A percentile compares a stretch with the other conserved stretches of the same genome.
Conservation (phyloP, 2,113 vertebrate genomes). For the Hippocampus mohnikei region DNA sequence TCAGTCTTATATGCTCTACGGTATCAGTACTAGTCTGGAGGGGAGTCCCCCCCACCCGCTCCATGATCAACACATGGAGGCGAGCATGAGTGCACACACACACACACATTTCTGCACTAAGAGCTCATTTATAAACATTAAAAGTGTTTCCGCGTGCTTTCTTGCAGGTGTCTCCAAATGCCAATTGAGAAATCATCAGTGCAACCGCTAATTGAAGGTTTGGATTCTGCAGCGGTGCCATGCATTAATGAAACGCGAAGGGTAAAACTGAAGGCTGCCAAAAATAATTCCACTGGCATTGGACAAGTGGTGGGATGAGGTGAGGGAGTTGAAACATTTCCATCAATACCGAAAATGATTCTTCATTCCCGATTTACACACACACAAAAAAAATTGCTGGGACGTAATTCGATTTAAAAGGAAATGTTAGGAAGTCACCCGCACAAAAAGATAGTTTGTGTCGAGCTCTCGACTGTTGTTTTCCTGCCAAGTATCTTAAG, state of each 20-base stretch:
- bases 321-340: slow-evolving; percentile 22
- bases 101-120: slow-evolving; percentile 13
- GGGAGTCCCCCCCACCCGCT: slow-evolving; percentile 5
- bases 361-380: slow-evolving; percentile 5
- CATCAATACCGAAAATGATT: slow-evolving; percentile 23
- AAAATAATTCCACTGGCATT: slow-evolving; percentile 22
- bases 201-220: slow-evolving; percentile 55
- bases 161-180: slow-evolving; percentile 55
- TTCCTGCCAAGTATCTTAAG: slow-evolving; percentile 18
- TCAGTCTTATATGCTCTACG: slow-evolving; percentile 26
- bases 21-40: neutral
- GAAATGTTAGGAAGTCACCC: slow-evolving; percentile 20
- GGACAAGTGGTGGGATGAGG: neutral
- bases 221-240: slow-evolving; percentile 54
- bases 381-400: neutral
- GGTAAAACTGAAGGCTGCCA: slow-evolving; percentile 29
- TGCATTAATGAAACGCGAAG: slow-evolving; percentile 30
- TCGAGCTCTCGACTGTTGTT: slow-evolving; percentile 13
- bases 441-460: slow-evolving; percentile 2
- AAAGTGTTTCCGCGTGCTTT: slow-evolving; percentile 59
- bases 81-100: slow-evolving; percentile 11
- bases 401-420: slow-evolving; percentile 19
- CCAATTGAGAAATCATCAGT: slow-evolving; percentile 61
- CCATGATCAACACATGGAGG: slow-evolving; percentile 20
- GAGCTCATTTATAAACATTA: slow-evolving; percentile 61